A percentile compares a stretch with the other conserved stretches of the same genome.
Conservation (phyloP, 2,113 vertebrate genomes). For the Solea solea region DNA sequence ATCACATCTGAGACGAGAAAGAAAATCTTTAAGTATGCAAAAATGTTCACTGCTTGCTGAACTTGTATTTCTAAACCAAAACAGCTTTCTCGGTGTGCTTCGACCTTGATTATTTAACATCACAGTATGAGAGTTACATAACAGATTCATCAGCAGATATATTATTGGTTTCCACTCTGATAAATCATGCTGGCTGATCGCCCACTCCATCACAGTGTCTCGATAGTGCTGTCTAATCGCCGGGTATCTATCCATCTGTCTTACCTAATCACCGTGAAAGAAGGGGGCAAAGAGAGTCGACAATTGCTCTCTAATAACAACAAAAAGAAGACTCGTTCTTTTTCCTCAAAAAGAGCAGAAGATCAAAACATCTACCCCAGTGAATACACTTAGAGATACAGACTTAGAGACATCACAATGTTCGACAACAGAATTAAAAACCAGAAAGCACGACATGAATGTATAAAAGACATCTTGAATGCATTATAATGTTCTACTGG, state of each 20-base stretch:
- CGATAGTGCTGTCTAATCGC: not conserved
- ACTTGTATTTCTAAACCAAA: not conserved
- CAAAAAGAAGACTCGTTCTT: conserved; percentile 15
- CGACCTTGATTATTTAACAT: not conserved
- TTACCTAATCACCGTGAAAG: conserved; percentile 7
- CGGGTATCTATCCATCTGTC: not conserved
- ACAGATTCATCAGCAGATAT: too few species aligned
- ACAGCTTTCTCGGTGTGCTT: not conserved
- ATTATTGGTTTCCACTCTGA: not conserved
- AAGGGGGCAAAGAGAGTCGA: conserved; percentile 3
- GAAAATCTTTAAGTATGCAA: too few species aligned
- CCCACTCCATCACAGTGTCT: not conserved
- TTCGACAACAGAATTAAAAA: too few species aligned
- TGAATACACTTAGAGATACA: too few species aligned
- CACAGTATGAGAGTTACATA: not conserved
- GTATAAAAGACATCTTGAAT: too few species aligned
- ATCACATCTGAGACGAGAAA: not conserved
- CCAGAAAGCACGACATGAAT: too few species aligned
- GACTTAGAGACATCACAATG: too few species aligned
- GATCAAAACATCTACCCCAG: too few species aligned
- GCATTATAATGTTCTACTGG: too few species aligned
- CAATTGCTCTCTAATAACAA: conserved; percentile 6
- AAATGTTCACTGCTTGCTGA: not conserved
- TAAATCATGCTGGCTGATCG: not conserved
- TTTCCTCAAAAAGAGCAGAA: not conserved